Base-by-base conservation (phyloP, 92 coral and sea anemone species). In the Porites cylindrica region DNA sequence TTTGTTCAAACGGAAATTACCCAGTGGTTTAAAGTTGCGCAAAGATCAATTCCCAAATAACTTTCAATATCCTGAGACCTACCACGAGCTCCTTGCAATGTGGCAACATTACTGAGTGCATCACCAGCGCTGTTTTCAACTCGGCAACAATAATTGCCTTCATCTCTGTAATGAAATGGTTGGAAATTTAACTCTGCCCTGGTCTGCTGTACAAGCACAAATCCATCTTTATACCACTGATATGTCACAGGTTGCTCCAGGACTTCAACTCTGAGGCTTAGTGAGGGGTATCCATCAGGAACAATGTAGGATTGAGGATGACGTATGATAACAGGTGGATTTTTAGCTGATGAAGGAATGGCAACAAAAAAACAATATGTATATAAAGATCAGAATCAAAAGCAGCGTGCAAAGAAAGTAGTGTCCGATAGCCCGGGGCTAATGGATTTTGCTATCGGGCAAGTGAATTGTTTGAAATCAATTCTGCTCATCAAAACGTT, bases 151-250 rank as follows among this genome's bases (percentile, higher is more conserved):
- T 97, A 97, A 83, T 91, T 92, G 58, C 99, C 99, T 47, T 91
- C 97, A 68, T 97, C 81, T 78, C 92, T 92, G 63, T 91, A 96
- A 60, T 91, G 61, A 69, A 97, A 97, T 0, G 95, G 90, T 18
- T 84, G 85, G 73, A 95, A 93, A 8, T 74, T 68, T 52, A 95
- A 65, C 10, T 69, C 88, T 62, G 90, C 83, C 18, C 76, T 23
- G 61, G 81, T 84, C 75, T 91, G 84, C 10, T 90, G 89, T 38
- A 86, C 80, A 13, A 96, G 90, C 72, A 75, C 71, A 64, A 91
- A 91, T 32, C 92, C 96, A 58, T 95, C 94, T 81, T 93, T 95
- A 75, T 82, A 93, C 99, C 99, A 97, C 88, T 87, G 94, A 75
- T 88, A 93, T 54, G 86, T 86, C 51, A 93, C 90, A 43, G 94